phyloP scores from a whole-genome alignment of 2,113 vertebrate genomes.

The Sialia sialis region DNA sequence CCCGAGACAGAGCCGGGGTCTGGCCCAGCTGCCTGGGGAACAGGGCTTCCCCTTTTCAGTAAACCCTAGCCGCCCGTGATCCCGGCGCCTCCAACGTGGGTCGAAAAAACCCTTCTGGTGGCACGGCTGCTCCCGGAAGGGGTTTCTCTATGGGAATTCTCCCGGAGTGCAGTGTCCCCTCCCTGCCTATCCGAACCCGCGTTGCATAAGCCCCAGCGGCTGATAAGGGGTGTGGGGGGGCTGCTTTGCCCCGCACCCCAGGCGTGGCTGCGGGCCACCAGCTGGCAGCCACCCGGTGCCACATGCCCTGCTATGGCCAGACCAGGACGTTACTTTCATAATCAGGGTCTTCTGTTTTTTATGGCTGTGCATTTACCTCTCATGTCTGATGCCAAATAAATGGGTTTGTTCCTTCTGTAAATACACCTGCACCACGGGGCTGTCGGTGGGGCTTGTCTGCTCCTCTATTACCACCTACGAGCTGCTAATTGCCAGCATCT shows the following conservation, averaged over 20 bases:
- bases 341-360: background rate
- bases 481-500: background rate
- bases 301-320: rapidly evolving
- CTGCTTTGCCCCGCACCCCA: background rate
- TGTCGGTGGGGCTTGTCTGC: background rate
- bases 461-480: background rate
- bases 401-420: background rate
- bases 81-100: background rate
- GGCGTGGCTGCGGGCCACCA: background rate
- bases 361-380: rapidly evolving
- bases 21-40: background rate
- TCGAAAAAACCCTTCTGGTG: background rate
- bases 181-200: background rate
- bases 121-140: background rate
- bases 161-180: background rate
- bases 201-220: slow-evolving; percentile 60
- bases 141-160: background rate
- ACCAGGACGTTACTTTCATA: background rate
- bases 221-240: background rate
- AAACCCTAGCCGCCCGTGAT: background rate
- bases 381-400: rapidly evolving
- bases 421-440: background rate
- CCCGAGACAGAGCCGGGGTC: background rate
- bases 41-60: background rate
- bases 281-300: background rate